Evolutionary conservation across 35 echinoderm and acorn worm species (phyloP).

Genomic region (Chiridota heheva): DNA sequence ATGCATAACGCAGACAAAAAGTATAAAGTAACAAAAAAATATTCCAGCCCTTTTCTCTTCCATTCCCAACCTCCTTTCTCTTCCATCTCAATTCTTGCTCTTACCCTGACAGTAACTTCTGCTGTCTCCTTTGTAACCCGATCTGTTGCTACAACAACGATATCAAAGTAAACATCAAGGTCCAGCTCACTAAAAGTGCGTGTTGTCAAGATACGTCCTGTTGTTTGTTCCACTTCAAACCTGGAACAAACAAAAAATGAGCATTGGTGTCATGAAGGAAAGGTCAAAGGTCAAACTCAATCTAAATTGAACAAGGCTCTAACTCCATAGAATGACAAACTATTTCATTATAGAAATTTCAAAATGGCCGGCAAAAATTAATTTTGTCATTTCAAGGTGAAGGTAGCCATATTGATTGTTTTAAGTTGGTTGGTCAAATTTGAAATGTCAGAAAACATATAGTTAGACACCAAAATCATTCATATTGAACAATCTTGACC

Average conservation of each 20-base stretch:
- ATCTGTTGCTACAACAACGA: slow-evolving; percentile 67
- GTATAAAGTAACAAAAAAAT: no score
- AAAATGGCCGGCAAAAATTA: neutral
- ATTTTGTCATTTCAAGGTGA: neutral
- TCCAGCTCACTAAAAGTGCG: slow-evolving; percentile 33
- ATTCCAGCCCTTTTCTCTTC: no score
- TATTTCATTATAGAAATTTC: neutral
- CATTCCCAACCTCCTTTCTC: neutral
- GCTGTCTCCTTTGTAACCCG: slow-evolving; percentile 18
- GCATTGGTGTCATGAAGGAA: neutral
- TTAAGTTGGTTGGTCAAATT: neutral
- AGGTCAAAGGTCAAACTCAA: neutral
- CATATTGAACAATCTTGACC: no score
- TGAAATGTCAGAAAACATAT: no score
- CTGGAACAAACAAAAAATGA: slow-evolving; percentile 3
- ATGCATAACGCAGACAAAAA: no score
- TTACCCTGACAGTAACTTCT: slow-evolving; percentile 49
- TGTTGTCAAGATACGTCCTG: slow-evolving; percentile 52
- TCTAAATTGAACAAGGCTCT: neutral
- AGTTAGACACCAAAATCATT: no score
- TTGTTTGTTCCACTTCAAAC: slow-evolving; percentile 54
- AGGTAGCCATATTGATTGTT: neutral
- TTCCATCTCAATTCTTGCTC: neutral
- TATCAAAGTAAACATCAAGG: slow-evolving; percentile 60
- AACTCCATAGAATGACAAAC: neutral